Conservation (phyloP, 2,888 invertebrate genomes). For the Sturmia bella region DNA sequence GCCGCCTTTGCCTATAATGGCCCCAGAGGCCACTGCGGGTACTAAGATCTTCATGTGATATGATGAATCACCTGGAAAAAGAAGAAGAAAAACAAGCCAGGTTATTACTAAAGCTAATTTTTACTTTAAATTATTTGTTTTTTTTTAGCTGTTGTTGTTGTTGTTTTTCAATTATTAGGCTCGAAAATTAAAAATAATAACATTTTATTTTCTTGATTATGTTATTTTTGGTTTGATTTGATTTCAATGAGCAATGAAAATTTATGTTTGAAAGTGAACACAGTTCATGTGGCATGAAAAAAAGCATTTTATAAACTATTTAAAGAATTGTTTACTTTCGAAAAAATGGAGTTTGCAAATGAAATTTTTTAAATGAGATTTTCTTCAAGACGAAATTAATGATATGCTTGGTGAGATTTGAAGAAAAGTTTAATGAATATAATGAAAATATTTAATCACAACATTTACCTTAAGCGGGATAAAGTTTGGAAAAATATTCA, state of each 20-base stretch:
- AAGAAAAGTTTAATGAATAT: conserved; percentile 30
- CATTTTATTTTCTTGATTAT: conserved; percentile 67
- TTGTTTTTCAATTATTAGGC: conserved; percentile 70
- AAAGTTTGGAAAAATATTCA: conserved; percentile 6
- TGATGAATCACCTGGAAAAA: conserved; percentile 88
- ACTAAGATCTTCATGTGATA: conserved; percentile 98
- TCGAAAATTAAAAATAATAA: conserved; percentile 79
- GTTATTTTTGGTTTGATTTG: conserved; percentile 36
- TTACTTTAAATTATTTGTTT: conserved; percentile 14
- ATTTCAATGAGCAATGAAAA: conserved; percentile 41
- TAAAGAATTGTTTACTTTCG: not conserved
- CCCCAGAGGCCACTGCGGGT: conserved; percentile 98
- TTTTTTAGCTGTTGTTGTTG: conserved; percentile 48
- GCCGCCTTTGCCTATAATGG: conserved; percentile 99
- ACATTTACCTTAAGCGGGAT: conserved; percentile 40
- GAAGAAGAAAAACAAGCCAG: conserved; percentile 73
- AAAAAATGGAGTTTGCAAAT: not conserved
- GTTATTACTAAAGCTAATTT: conserved; percentile 31
- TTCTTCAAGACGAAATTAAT: conserved; percentile 31
- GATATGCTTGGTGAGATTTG: conserved; percentile 56
- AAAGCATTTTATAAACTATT: conserved; percentile 8
- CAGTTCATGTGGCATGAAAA: not conserved
- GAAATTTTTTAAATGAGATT: conserved; percentile 1
- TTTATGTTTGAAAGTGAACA: conserved; percentile 14
- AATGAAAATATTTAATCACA: conserved; percentile 38